Evolutionary conservation across 2,797 vertebrate species (phyloP).

Genomic region (Lacerta bilineata): DNA sequence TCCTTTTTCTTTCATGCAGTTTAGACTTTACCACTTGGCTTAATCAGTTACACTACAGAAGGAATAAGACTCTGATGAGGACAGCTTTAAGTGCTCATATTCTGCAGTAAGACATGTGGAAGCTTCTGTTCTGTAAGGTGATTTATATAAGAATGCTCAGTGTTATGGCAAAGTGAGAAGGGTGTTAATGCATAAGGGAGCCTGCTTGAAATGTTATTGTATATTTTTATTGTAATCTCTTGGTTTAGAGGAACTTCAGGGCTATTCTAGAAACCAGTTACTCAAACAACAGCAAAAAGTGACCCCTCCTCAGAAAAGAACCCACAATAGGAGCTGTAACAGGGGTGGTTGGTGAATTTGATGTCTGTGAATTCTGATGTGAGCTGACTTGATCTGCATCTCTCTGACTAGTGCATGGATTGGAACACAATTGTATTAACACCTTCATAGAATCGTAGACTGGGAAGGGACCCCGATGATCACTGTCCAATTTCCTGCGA

Average conservation of each 20-base stretch:
- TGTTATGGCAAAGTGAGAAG: conserved; percentile 41
- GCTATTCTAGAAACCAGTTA: neutral
- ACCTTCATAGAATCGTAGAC: too few species aligned
- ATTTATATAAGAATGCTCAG: conserved; percentile 40
- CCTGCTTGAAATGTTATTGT: conserved; percentile 6
- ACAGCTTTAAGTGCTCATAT: conserved; percentile 53
- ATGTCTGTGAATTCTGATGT: too few species aligned
- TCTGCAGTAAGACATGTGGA: conserved; percentile 64
- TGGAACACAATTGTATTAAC: too few species aligned
- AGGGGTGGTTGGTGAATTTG: too few species aligned
- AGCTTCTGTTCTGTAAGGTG: conserved; percentile 27
- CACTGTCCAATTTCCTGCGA: too few species aligned
- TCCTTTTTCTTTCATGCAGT: conserved; percentile 7
- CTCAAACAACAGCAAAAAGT: neutral
- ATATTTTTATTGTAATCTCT: conserved; percentile 33
- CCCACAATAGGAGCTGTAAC: too few species aligned
- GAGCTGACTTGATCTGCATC: too few species aligned
- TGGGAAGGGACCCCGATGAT: too few species aligned
- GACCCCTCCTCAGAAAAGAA: too few species aligned
- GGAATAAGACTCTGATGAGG: conserved; percentile 49
- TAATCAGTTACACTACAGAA: conserved; percentile 56
- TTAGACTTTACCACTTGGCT: conserved; percentile 40
- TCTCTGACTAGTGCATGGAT: too few species aligned
- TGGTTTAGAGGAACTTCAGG: neutral
- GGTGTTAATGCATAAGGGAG: conserved; percentile 48